phyloP scores from a whole-genome alignment of 2,888 invertebrate genomes.

The Salticus scenicus region DNA sequence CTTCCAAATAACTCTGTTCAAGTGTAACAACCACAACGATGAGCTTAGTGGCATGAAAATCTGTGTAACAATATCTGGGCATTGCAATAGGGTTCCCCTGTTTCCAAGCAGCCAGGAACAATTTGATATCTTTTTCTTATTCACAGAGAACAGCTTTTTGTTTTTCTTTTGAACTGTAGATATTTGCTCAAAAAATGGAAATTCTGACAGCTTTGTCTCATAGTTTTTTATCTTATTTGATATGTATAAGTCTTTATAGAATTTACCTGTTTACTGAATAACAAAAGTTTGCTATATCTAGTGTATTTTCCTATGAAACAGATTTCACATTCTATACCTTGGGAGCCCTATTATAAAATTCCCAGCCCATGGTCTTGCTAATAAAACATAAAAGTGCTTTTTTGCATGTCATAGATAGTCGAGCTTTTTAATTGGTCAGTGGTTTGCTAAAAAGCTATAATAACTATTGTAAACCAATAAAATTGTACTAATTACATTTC shows the following conservation, averaged over 20 bases:
- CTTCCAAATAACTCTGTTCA: conserved; percentile 67
- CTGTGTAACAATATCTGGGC: conserved; percentile 51
- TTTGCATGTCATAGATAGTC: conserved; percentile 23
- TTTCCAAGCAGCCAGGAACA: conserved; percentile 2
- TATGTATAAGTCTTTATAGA: conserved; percentile 10
- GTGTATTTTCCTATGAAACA: conserved; percentile 15
- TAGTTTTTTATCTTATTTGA: neutral
- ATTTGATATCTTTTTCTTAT: conserved; percentile 15
- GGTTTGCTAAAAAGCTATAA: conserved; percentile 1
- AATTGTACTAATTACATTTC: neutral
- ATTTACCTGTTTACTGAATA: neutral
- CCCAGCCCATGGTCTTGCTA: conserved; percentile 21
- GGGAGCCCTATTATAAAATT: conserved; percentile 19
- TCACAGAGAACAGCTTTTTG: conserved; percentile 3
- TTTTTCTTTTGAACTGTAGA: conserved; percentile 14
- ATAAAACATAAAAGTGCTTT: conserved; percentile 13
- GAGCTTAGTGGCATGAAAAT: conserved; percentile 68
- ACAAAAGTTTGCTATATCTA: conserved; percentile 4
- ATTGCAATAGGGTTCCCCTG: conserved; percentile 48
- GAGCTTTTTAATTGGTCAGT: conserved; percentile 18
- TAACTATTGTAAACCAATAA: neutral
- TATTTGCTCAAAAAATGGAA: conserved; percentile 9
- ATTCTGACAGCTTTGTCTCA: conserved; percentile 15
- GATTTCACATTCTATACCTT: neutral
- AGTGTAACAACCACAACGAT: conserved; percentile 66